Evolutionary conservation across 2,888 invertebrate genomes (phyloP).

Genomic region (Eilema depressum): DNA sequence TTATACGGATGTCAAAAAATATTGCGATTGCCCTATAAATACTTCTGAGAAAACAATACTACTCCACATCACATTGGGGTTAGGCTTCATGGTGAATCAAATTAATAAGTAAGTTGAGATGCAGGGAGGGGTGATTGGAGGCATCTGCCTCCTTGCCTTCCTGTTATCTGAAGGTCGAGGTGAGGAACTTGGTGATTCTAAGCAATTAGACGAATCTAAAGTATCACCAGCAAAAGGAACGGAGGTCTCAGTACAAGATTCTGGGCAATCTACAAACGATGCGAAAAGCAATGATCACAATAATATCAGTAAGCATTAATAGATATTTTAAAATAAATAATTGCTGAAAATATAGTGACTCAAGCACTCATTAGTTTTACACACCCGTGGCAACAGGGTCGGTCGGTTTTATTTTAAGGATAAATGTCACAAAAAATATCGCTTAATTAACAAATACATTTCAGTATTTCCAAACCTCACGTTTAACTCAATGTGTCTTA

Average conservation of each 20-base stretch:
- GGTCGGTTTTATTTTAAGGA: too few relatives aligned
- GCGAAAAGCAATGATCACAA: conserved; percentile 44
- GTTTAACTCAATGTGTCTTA: not conserved
- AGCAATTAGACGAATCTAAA: conserved; percentile 23
- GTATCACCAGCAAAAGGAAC: conserved; percentile 9
- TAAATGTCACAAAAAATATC: too few relatives aligned
- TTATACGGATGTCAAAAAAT: conserved; percentile 35
- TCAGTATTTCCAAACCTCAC: not conserved
- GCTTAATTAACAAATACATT: too few relatives aligned
- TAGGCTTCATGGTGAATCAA: conserved; percentile 15
- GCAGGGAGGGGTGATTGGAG: conserved; percentile 46
- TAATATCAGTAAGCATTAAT: conserved; percentile 43
- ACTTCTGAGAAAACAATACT: conserved; percentile 6
- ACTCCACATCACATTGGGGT: conserved; percentile 11
- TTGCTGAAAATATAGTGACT: too few relatives aligned
- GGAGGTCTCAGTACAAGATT: not conserved
- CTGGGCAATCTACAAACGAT: not conserved
- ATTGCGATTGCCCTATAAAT: conserved; percentile 43
- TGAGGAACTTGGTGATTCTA: conserved; percentile 34
- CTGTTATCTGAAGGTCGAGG: conserved; percentile 44
- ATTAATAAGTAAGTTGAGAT: conserved; percentile 38
- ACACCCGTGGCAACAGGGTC: too few relatives aligned
- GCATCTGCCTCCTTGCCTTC: conserved; percentile 53
- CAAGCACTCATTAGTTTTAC: too few relatives aligned
- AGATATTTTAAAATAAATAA: not conserved